Percentiles rank a stretch among this genome's conserved stretches.
Conservation (phyloP, 2,888 invertebrate genomes). For the Cordilura impudica region DNA sequence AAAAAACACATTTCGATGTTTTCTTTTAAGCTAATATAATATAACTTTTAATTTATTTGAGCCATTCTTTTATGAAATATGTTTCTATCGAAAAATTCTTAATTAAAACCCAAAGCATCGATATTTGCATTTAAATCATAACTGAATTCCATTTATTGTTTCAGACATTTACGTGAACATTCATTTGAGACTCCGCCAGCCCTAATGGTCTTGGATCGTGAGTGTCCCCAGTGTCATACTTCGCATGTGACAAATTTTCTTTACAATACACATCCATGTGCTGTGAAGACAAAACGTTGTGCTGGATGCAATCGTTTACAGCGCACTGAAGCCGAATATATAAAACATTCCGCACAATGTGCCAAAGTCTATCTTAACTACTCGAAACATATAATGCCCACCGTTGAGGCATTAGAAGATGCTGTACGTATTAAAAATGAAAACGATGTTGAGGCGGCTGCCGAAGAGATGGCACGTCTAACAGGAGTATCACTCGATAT, state of each 20-base stretch:
- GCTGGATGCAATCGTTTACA: slow-evolving; percentile 72
- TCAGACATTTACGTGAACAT: slow-evolving; percentile 74
- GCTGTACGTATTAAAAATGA: slow-evolving; percentile 72
- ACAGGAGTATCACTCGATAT: slow-evolving; percentile 64
- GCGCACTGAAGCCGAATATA: slow-evolving; percentile 69
- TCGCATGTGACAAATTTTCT: slow-evolving; percentile 75
- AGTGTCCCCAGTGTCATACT: slow-evolving; percentile 73
- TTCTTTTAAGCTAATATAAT: too few species aligned
- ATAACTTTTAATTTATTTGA: too few species aligned
- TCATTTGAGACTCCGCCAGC: slow-evolving; percentile 64
- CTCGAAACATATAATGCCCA: slow-evolving; percentile 71
- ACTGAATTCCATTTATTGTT: slow-evolving; percentile 19
- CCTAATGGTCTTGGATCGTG: slow-evolving; percentile 71
- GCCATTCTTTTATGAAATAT: too few species aligned
- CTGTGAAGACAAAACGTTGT: slow-evolving; percentile 72
- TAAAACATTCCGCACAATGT: slow-evolving; percentile 72
- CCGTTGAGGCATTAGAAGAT: slow-evolving; percentile 67
- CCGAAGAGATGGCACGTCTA: slow-evolving; percentile 53
- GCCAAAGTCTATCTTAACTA: slow-evolving; percentile 70
- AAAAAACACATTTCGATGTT: too few species aligned
- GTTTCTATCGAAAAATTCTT: too few species aligned
- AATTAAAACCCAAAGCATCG: too few species aligned
- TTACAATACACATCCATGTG: slow-evolving; percentile 76
- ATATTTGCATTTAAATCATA: too few species aligned
- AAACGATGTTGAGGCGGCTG: slow-evolving; percentile 69